Percentiles rank a stretch among this genome's conserved stretches.
phyloP scores from a whole-genome alignment of 2,888 invertebrate species.

The Nomada goodeniana region DNA sequence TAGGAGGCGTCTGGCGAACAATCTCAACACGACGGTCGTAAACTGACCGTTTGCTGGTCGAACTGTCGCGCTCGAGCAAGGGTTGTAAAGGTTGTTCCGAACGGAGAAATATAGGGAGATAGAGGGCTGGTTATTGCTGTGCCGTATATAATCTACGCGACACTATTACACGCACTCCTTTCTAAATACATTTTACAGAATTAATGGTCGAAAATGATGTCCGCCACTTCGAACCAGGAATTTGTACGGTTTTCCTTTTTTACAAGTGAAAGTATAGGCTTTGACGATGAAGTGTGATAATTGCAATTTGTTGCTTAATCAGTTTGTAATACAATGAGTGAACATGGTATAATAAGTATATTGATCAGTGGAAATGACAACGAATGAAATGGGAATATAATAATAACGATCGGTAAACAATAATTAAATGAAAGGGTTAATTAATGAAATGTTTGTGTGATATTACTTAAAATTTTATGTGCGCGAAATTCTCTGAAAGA shows the following conservation, averaged over 20 bases:
- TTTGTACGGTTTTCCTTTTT: not conserved
- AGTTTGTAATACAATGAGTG: too few species aligned
- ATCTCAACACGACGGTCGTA: constrained; percentile 40
- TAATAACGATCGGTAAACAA: too few species aligned
- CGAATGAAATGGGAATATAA: too few species aligned
- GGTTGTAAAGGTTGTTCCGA: not conserved
- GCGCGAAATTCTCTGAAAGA: not conserved
- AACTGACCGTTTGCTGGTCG: constrained; percentile 38
- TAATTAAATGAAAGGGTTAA: too few species aligned
- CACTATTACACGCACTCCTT: not conserved
- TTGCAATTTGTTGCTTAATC: too few species aligned
- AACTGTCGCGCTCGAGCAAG: not conserved
- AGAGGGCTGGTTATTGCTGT: not conserved
- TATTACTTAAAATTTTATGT: too few species aligned
- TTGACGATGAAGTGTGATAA: not conserved
- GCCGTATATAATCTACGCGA: not conserved
- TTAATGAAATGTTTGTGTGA: too few species aligned
- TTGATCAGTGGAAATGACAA: too few species aligned
- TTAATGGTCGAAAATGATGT: not conserved
- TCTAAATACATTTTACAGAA: not conserved
- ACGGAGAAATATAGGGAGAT: not conserved
- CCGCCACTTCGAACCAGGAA: not conserved
- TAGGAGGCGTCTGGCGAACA: constrained; percentile 6
- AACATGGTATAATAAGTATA: too few species aligned
- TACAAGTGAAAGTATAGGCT: not conserved